Base-by-base conservation (phyloP, 2,797 vertebrate species). In the Eulemur rubriventer region DNA sequence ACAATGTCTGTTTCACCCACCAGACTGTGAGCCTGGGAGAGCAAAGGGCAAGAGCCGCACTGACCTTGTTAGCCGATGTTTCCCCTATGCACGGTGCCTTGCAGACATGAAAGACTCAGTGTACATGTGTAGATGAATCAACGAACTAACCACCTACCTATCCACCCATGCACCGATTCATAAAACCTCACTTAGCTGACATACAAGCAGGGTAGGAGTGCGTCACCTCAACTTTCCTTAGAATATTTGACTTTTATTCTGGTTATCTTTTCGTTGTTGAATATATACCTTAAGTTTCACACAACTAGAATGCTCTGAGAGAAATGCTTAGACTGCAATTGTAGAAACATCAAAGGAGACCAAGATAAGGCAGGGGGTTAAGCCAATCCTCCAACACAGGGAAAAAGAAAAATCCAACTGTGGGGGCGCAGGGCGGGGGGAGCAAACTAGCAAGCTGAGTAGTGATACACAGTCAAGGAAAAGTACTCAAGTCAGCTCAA, bases 401-500 rank as follows among this genome's bases (percentile, higher is more conserved):
- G 41, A 43, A 82, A 73, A 76, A 30, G 14, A 7, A 73, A 59
- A 65, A 57, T 12, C 11, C 8, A 70, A 33, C 7, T 43, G 16
- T 2, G 0, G 46, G 1, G 6, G 9, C 0, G 4, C 4, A 0
- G 1, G 55, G 5, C 14, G 65, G 46, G 7, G 33, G 73, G 50
- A 92, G 48, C 46, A 55, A 57, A n/a, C 50, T 79, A 70, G 30
- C 69, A 69, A 87, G 38, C 55, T 38, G 30, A 86, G 28, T 41
- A n/a, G 26, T 59, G 33, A n/a, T 41, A 46, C 28, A n/a, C 0
- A 59, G 43, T 55, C 46, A 72, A 94, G n/a, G 24, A 79, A 59
- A 35, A 89, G 26, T 63, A 80, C 17, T 78, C 28, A 38, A 87
- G 30, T 43, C n/a, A 14, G 57, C 33, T 87, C 82, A 55, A 70